Evolutionary conservation across 1,140 invertebrate genomes (phyloP).

Genomic region (Plectrocnemia conspersa): DNA sequence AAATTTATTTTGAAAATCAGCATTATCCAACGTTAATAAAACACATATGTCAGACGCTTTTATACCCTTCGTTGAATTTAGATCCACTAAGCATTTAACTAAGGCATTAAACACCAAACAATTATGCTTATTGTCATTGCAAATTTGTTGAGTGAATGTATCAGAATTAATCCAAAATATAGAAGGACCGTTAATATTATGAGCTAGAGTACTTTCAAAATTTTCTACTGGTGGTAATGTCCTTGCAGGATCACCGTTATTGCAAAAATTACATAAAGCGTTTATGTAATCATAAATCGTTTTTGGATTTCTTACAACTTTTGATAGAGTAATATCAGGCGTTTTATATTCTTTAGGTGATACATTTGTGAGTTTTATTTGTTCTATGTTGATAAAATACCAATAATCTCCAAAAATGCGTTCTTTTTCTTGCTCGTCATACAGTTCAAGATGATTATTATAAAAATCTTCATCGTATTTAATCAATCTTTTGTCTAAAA

Average conservation of each 20-base stretch:
- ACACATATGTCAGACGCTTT: conserved; percentile 40
- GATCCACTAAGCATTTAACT: conserved; percentile 38
- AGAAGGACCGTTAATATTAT: conserved; percentile 37
- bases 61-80: conserved; percentile 39
- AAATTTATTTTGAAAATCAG: conserved; percentile 31
- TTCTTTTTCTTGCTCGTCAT: no score
- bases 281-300: conserved; percentile 38
- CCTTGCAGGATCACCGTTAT: conserved; percentile 33
- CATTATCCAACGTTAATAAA: conserved; percentile 38
- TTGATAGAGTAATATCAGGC: conserved; percentile 35
- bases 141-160: not conserved
- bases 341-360: conserved; percentile 38
- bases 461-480: conserved; percentile 5
- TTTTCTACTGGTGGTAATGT: conserved; percentile 30
- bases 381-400: conserved; percentile 42
- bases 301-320: conserved; percentile 39
- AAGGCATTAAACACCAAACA: conserved; percentile 20
- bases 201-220: conserved; percentile 32
- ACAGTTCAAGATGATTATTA: not conserved
- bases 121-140: conserved; percentile 1
- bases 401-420: conserved; percentile 37
- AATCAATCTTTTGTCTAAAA: conserved; percentile 8
- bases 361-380: conserved; percentile 39
- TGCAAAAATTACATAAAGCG: conserved; percentile 39
- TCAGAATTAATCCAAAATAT: conserved; percentile 38